Evolutionary conservation across 2,113 vertebrate genomes (phyloP).

Genomic region (Corythornis cristatus): DNA sequence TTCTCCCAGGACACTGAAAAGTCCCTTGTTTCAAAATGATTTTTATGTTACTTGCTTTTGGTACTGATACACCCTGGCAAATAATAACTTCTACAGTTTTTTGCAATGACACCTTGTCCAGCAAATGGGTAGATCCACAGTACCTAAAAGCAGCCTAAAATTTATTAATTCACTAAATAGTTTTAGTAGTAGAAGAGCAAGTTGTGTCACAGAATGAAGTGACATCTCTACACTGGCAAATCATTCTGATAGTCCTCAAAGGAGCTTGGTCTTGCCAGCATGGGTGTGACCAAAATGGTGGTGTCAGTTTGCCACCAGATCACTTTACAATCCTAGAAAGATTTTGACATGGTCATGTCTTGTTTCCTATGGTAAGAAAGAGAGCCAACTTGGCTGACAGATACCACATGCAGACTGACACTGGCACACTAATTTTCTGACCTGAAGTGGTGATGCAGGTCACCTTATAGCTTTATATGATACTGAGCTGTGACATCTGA

Average conservation of each 20-base stretch:
- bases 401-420: background rate
- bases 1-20: background rate
- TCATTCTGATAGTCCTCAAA: background rate
- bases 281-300: background rate
- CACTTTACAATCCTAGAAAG: conserved; percentile 17
- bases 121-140: background rate
- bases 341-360: background rate
- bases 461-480: background rate
- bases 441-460: background rate
- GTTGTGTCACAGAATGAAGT: background rate
- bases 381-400: background rate
- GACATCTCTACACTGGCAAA: background rate
- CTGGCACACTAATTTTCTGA: background rate
- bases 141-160: background rate
- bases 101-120: background rate
- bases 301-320: background rate
- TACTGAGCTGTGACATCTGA: background rate
- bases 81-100: background rate
- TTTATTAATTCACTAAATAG: background rate
- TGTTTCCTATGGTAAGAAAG: background rate
- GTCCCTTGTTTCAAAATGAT: background rate
- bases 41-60: background rate
- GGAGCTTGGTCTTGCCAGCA: background rate
- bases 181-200: background rate
- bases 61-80: background rate